phyloP scores from a whole-genome alignment of 2,888 invertebrate genomes.

The Dioctria rufipes region DNA sequence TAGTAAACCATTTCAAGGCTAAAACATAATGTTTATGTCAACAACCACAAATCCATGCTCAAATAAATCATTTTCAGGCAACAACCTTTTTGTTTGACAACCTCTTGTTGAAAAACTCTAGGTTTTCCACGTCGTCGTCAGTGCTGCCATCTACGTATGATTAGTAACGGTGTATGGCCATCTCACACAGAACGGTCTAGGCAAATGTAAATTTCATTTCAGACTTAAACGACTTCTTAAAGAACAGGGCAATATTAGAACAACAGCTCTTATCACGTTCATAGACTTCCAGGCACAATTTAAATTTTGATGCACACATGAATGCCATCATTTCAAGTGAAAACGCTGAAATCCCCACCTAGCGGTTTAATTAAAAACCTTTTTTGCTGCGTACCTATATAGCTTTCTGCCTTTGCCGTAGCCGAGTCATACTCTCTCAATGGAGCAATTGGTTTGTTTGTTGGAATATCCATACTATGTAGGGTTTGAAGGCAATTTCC shows the following conservation, averaged over 20 bases:
- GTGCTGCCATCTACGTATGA: background rate
- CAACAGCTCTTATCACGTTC: background rate
- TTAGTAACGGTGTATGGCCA: background rate
- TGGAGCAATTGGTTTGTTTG: slow-evolving; percentile 28
- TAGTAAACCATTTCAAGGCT: background rate
- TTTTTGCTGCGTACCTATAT: background rate
- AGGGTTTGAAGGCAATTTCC: background rate
- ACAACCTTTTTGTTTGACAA: slow-evolving; percentile 31
- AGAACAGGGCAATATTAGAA: background rate
- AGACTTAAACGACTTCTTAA: slow-evolving; percentile 2
- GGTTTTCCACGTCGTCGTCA: background rate
- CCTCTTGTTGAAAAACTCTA: background rate
- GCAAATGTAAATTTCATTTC: slow-evolving; percentile 17
- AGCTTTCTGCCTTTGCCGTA: background rate
- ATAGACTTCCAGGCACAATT: background rate
- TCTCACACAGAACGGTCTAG: background rate
- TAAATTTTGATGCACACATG: background rate
- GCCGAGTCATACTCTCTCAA: background rate
- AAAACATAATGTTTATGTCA: slow-evolving; percentile 18
- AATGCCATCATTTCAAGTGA: background rate
- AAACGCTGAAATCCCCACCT: background rate
- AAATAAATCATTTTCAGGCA: slow-evolving; percentile 23
- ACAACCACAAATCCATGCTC: slow-evolving; percentile 27
- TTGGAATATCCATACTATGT: background rate
- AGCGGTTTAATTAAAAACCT: slow-evolving; percentile 27